Base-by-base conservation (phyloP, 92 coral and sea anemone genomes). In the Phenganax stokvisi region DNA sequence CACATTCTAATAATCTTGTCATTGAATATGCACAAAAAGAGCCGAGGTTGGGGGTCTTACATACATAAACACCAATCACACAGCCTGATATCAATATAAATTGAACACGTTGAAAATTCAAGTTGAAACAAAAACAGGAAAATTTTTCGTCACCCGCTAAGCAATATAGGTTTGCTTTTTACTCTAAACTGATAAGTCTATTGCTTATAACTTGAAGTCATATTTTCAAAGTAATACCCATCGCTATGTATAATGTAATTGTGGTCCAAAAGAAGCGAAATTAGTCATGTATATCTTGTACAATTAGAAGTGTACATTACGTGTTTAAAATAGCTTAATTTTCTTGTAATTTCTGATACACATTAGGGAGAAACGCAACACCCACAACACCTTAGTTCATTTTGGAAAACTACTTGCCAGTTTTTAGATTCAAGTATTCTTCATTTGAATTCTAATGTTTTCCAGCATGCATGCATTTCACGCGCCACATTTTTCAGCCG, bases 1-100 rank as follows among this genome's bases (percentile, higher is more conserved):
- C 73, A 68, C 52, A 68, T 68, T 68, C 70, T 64, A 64, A 64
- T 64, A 64, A 64, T 64, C 70, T 64, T 64, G 70, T 64, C 73
- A 68, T 68, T 68, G 73, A 68, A 68, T 68, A 68, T 68, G 31
- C 73, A 68, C 73, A 68, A 68, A 68, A 68, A 68, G 15, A 10
- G 53, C 73, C 67, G 73, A 30, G 73, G 73, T 68, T 68, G 73
- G 73, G 73, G 73, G 73, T 68, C 73, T 37, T 37, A 30, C 9
- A 68, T 30, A 68, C 73, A 68, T 68, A 68, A 51, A 37, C 29
- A 5, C 47, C 47, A 37, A 37, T 37, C 47, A 37, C 47, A 37
- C 73, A 30, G 47, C 7, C 73, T 68, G 73, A 68, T 29, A 20
- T 61, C 44, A 44, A 66, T 68, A 11, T 6, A 68, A 0, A 51